Evolutionary conservation across 2,888 invertebrate species (phyloP).

Genomic region (Mesorhabditis belari): DNA sequence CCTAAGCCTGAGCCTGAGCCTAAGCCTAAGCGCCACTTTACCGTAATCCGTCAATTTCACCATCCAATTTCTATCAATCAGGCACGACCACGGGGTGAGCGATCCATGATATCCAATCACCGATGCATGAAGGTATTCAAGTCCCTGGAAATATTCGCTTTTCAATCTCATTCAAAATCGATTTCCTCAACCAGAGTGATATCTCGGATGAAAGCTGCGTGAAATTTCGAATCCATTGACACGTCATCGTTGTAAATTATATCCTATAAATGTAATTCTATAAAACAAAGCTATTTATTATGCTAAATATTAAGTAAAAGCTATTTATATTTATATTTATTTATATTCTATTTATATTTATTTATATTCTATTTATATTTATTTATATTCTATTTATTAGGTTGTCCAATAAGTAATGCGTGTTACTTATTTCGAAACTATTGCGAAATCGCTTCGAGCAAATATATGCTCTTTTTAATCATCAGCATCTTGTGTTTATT

Average conservation of each 20-base stretch:
- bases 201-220: constrained; percentile 92
- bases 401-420: too few relatives aligned
- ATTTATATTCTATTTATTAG: too few relatives aligned
- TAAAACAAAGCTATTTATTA: too few relatives aligned
- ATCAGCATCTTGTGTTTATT: too few relatives aligned
- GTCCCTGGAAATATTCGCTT: constrained; percentile 21
- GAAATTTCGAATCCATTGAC: constrained; percentile 89
- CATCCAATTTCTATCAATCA: constrained; percentile 52
- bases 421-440: too few relatives aligned
- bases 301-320: background rate
- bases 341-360: background rate
- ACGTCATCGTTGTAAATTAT: constrained; percentile 97
- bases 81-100: constrained; percentile 48
- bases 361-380: background rate
- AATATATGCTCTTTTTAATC: too few relatives aligned
- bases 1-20: background rate
- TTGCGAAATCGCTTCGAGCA: too few relatives aligned
- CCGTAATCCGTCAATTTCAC: constrained; percentile 50
- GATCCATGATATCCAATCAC: constrained; percentile 49
- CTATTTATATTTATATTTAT: background rate
- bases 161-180: too few relatives aligned
- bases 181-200: constrained; percentile 72
- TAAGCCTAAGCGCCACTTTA: constrained; percentile 2
- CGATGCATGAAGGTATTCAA: constrained; percentile 48
- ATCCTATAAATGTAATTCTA: constrained; percentile 61